phyloP scores from a whole-genome alignment of 1,140 invertebrate genomes.

The Triops cancriformis region DNA sequence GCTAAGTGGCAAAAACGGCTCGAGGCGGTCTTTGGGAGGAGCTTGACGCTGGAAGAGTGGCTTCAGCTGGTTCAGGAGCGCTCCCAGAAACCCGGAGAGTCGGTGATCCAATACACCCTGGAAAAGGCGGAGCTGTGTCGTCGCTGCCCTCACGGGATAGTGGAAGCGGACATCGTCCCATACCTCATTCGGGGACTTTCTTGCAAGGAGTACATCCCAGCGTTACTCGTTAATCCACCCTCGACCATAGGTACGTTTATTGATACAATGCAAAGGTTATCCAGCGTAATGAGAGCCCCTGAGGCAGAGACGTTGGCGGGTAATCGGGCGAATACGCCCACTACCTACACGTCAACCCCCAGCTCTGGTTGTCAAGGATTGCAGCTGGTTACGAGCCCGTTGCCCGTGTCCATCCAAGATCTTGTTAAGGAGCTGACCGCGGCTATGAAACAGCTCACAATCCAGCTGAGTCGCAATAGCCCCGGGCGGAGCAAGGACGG shows the following conservation, averaged over 20 bases:
- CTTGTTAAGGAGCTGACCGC: not conserved
- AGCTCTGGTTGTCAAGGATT: not conserved
- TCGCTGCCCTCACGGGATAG: no score
- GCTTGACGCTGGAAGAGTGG: no score
- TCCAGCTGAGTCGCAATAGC: not conserved
- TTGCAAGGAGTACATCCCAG: not conserved
- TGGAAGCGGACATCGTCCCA: no score
- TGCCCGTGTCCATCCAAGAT: no score
- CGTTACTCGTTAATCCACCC: slow-evolving; percentile 10
- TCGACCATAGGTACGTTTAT: slow-evolving; percentile 13
- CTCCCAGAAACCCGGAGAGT: no score
- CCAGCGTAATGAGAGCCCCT: not conserved
- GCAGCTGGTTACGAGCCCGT: not conserved
- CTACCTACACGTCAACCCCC: not conserved
- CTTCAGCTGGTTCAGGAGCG: no score
- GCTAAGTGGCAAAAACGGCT: no score
- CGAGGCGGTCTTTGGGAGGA: no score
- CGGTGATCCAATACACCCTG: no score
- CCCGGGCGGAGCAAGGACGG: not conserved
- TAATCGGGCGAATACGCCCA: not conserved
- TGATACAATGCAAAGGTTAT: not conserved
- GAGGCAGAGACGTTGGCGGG: not conserved
- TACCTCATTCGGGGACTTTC: slow-evolving; percentile 9
- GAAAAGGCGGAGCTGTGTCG: no score
- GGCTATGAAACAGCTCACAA: not conserved